Base-by-base conservation (phyloP, 2,888 invertebrate genomes). In the Oligia latruncula region DNA sequence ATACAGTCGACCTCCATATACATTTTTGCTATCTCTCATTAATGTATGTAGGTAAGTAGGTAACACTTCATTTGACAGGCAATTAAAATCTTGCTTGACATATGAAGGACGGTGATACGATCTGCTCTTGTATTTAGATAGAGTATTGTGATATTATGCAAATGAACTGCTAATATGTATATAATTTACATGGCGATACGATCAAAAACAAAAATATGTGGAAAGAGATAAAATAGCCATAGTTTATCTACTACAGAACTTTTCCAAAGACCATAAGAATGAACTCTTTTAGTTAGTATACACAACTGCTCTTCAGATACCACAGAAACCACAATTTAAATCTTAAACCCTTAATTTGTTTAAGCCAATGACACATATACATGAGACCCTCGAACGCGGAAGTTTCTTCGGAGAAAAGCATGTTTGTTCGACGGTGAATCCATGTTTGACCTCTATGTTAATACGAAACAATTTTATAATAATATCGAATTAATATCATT, bases 11-110 rank as follows among this genome's bases (percentile, higher is more conserved):
- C 80, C 82, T 87, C 60, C 40, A 43, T 46, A 65, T 62, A 65
- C 58, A 55, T 80, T 74, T 81, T 71, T 77, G 71, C 67, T 67
- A 70, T 71, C 9, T 60, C 77, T 75, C 78, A 72, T 83, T 80
- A 83, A 76, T 78, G 78, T 66, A 89, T 80, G 65, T 85, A 87
- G 89, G 86, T 89, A 84, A 89, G 85, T 89, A 86, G 83, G 88
- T 74, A 86, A 84, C 79, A 84, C 71, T 81, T 70, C 46, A 80
- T 89, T 81, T 86, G 87, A 88, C 84, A 79, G 73, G 85, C 74
- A 86, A 89, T 90, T 89, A 85, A 89, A 87, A 81, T 85, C 80
- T 84, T 65, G 83, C 76, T 78, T 68, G 81, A 87, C 85, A 77
- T 78, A 64, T 83, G 89, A 90, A 90, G 90, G 90, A 82, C 85